Evolutionary conservation across 2,888 invertebrate genomes (phyloP), one percentile per base, ranked within the genome.

Genomic region (Caenorhabditis sp.): DNA sequence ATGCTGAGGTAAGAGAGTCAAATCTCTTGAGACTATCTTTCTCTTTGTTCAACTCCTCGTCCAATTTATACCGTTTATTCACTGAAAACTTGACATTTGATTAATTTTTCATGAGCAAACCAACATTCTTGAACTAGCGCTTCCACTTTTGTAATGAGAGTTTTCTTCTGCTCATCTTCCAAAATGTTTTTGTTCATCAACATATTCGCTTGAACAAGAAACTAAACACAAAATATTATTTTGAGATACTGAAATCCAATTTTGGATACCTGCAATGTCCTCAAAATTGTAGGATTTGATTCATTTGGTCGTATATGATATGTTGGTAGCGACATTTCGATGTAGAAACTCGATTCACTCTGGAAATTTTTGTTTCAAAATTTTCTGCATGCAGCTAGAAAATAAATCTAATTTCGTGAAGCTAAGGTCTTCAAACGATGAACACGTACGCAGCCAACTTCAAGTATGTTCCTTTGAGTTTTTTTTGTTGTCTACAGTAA

Each of bases 151-250:
- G 7, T 63, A 14, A 59, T 59, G 49, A 70, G 36, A 56, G 59
- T 23, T 31, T 66, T 66, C 36, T 31, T 66, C 23, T 66, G 65
- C n/a, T 70, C 70, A 1, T 49, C 36, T 12, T 62, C 66, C 8
- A 70, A 52, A 31, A 66, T 21, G 36, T 60, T 59, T 4, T 63
- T 38, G 14, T 62, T 63, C 23, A 66, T 49, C 12, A 70, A 49
- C 17, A 66, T 53, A 23, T 63, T 70, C 12, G 70, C 62, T 59
- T 70, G 70, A 4, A 63, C 63, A 21, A 70, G 63, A 52, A 70
- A 70, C 70, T 70, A 57, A 59, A 61, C 17, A 61, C 31, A n/a
- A 50, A 50, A 50, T 50, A 50, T 50, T 14, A 20, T n/a, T 50
- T 50, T 50, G 50, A n/a, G 5, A 20, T n/a, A 50, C 5, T 50